Base-by-base conservation (phyloP, 2,888 invertebrate species). In the Trachelus iudaicus region DNA sequence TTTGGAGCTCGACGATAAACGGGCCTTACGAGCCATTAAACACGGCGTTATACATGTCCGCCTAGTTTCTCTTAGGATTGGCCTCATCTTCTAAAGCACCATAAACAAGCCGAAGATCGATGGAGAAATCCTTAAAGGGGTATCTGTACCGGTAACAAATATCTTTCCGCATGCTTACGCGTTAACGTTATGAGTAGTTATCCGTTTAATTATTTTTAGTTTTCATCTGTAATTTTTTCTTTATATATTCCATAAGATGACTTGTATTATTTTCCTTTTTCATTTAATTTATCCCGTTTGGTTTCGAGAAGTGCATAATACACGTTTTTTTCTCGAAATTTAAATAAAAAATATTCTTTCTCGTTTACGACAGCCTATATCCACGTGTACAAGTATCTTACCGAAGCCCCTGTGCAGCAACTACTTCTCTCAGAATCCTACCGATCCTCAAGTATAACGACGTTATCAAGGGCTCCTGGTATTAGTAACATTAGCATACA, bases 401-500 rank as follows among this genome's bases (percentile, higher is more conserved):
- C 56, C 15, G 56, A 56, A 23, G 6, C 23, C 9, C 56, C 56
- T 6, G 56, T 23, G 23, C 56, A 2, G 9, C 56, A 56, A 23
- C 23, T 56, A 56, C 56, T 23, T 23, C 56, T 23, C 56, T 23
- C 56, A 56, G 23, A 56, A 56, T 23, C 23, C 56, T 23, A 56
- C 56, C 56, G 56, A 56, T 23, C 56, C 23, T 56, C 56, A 23
- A 56, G 23, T 78, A 76, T 83, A 84, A 84, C 82, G 80, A 82
- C 79, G 82, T 83, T 83, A 83, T 81, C 80, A 84, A 84, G 81
- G 80, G 77, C 56, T 75, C 34, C 35, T 11, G 80, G 83, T 79
- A 83, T 83, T 84, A 83, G 76, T 79, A 78, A 83, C 83, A 84
- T 84, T 83, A 84, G 82, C 83, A 83, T 83, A 81, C 78, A 82